Evolutionary conservation across 2,797 vertebrate genomes (phyloP).

Genomic region (Perodicticus potto): DNA sequence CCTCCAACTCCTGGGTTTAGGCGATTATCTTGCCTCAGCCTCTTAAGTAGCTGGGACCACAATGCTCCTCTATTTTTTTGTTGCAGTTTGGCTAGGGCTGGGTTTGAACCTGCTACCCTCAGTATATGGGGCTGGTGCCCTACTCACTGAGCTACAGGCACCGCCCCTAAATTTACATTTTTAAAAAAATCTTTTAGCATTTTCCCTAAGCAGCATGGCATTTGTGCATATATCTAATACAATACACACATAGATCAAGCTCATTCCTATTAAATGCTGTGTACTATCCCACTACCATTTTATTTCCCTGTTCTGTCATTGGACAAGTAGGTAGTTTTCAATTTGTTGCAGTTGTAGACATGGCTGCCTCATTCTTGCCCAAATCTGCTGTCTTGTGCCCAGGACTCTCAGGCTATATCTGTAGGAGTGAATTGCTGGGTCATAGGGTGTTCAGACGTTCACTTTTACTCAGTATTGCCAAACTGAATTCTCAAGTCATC

Average conservation of each 20-base stretch:
- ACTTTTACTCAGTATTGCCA: slow-evolving; percentile 60
- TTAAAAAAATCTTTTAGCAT: not conserved
- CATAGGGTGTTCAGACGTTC: not conserved
- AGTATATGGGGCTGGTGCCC: too few relatives aligned
- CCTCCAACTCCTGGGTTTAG: too few relatives aligned
- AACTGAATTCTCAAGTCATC: slow-evolving; percentile 7
- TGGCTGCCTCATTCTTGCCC: not conserved
- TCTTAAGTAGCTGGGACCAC: too few relatives aligned
- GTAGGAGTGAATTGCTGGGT: slow-evolving; percentile 50
- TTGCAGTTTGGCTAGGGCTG: too few relatives aligned
- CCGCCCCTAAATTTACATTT: not conserved
- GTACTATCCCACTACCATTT: not conserved
- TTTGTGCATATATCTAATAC: not conserved
- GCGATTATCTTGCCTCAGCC: too few relatives aligned
- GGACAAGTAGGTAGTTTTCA: not conserved
- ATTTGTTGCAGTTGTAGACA: not conserved
- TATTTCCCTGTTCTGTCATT: not conserved
- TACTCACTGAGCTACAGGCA: too few relatives aligned
- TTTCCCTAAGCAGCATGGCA: not conserved
- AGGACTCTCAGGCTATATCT: not conserved
- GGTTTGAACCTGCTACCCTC: too few relatives aligned
- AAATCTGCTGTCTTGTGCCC: not conserved
- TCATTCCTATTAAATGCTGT: not conserved
- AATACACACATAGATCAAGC: not conserved
- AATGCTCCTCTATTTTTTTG: too few relatives aligned